These are phyloP conservation scores for Aphelenchoides avenae DNA, from an alignment of 1,140 invertebrate species.

Conservation along the genomic window DNA sequence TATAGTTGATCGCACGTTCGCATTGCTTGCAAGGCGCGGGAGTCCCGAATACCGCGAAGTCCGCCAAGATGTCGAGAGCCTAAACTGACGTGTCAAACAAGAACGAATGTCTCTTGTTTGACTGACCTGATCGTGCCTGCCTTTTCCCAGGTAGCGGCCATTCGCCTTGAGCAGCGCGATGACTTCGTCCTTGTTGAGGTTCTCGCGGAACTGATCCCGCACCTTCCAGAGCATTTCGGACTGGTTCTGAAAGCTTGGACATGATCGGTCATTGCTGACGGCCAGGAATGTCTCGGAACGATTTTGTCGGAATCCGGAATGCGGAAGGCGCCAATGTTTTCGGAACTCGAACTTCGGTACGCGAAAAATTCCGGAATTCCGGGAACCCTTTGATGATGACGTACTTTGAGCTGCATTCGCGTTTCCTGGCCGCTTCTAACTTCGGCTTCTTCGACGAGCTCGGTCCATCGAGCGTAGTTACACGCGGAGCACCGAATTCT, in stretches of 20 bases:
- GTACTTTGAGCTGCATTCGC: slow-evolving; percentile 21
- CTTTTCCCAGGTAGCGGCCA: slow-evolving; percentile 25
- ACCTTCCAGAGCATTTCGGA: slow-evolving; percentile 43
- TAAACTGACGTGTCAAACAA: too few relatives aligned
- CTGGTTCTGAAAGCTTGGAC: slow-evolving; percentile 50
- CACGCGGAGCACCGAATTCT: slow-evolving; percentile 20
- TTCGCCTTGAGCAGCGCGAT: slow-evolving; percentile 35
- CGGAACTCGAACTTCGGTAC: too few relatives aligned
- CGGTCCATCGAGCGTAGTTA: not conserved
- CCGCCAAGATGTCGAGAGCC: slow-evolving; percentile 74
- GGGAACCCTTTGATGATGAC: not conserved
- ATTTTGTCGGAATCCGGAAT: too few relatives aligned
- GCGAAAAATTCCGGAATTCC: too few relatives aligned
- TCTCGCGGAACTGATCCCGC: slow-evolving; percentile 40
- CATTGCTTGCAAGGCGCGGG: slow-evolving; percentile 76
- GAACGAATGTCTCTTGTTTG: slow-evolving; percentile 5
- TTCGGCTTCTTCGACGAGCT: slow-evolving; percentile 42
- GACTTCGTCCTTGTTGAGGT: slow-evolving; percentile 39
- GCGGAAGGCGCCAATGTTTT: too few relatives aligned
- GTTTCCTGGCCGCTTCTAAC: slow-evolving; percentile 50
- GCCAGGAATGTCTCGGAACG: too few relatives aligned
- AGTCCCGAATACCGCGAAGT: slow-evolving; percentile 81
- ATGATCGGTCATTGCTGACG: too few relatives aligned
- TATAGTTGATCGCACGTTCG: slow-evolving; percentile 68
- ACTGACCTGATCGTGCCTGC: slow-evolving; percentile 18